Base-by-base conservation (phyloP, 2,797 vertebrate genomes). In the Sciurus carolinensis region DNA sequence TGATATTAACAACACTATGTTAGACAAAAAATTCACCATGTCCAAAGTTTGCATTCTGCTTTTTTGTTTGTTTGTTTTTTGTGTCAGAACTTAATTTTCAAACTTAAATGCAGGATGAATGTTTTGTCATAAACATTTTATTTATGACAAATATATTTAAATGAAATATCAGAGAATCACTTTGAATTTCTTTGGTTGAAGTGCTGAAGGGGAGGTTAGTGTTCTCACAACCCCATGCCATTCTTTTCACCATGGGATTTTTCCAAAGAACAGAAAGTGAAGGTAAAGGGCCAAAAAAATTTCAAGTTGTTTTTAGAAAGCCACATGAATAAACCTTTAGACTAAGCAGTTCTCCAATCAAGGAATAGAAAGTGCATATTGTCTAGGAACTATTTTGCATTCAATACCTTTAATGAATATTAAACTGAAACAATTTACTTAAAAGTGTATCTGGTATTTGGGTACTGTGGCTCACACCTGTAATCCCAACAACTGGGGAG, bases 211-310 rank as follows among this genome's bases (percentile, higher is more conserved):
- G 3, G 1, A 52, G 3, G 13, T 52, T 13, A 57, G 5, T 52
- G n/a, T 2, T 33, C 24, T 0, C 2, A 5, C 0, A 9, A 4
- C 30, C 1, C 13, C 39, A 72, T 2, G 30, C 0, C 2, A 59
- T 84, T 57, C 39, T 20, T 15, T 42, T 24, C 7, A 81, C 0
- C 1, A 28, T 15, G 33, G 13, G 12, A 73, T 36, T 1, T 1
- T 8, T 64, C 20, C 2, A 54, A 57, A 15, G 3, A 80, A 28
- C 0, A 85, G 44, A 50, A 36, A 71, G 17, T 24, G 1, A 36
- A 33, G 9, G 3, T 71, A 57, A 89, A 1, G 11, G 11, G 20
- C 15, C 42, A 54, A 77, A 77, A 44, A 3, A 54, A 77, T 62
- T 76, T 15, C 13, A 30, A n/a, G 57, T 10, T 24, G 1, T 64